These are phyloP conservation scores for Gila orcuttii DNA, from an alignment of 2,113 vertebrate genomes.

Conservation along the genomic window DNA sequence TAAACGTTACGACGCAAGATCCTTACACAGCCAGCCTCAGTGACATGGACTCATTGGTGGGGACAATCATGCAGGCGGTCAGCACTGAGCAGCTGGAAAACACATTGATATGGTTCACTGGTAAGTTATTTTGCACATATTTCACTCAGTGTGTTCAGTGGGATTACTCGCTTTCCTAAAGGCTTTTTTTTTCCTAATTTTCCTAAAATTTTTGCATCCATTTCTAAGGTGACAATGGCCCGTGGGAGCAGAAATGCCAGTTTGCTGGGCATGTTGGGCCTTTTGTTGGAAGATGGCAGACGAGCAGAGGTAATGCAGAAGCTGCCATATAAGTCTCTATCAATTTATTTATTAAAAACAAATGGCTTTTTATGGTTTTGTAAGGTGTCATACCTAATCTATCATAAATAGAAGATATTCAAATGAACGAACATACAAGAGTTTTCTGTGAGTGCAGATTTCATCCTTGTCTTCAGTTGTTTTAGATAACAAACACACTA, in stretches of 20 bases:
- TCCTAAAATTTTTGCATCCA: not conserved
- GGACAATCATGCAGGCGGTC: constrained; percentile 75
- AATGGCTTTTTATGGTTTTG: not conserved
- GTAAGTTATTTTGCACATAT: constrained; percentile 66
- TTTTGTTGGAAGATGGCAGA: constrained; percentile 87
- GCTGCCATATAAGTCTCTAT: not conserved
- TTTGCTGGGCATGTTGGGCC: constrained; percentile 87
- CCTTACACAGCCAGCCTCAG: constrained; percentile 77
- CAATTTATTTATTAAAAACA: not conserved
- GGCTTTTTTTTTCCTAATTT: too few relatives aligned
- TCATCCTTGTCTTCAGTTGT: not conserved
- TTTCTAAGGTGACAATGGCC: constrained; percentile 91
- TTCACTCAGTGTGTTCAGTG: not conserved
- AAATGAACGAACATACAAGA: not conserved
- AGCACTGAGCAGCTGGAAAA: constrained; percentile 66
- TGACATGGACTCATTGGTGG: constrained; percentile 90
- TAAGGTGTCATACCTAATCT: not conserved
- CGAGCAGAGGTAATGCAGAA: constrained; percentile 77
- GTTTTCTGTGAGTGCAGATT: not conserved
- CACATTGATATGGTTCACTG: constrained; percentile 92
- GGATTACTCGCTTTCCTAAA: not conserved
- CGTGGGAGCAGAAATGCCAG: constrained; percentile 95
- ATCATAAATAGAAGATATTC: not conserved
- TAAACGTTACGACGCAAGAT: constrained; percentile 10
- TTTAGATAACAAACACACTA: constrained; percentile 19